A percentile compares a stretch with the other conserved stretches of the same genome.
These are phyloP conservation scores for Drosophila mimetica DNA, from an alignment of 2,888 invertebrate genomes.

Conservation along the genomic window DNA sequence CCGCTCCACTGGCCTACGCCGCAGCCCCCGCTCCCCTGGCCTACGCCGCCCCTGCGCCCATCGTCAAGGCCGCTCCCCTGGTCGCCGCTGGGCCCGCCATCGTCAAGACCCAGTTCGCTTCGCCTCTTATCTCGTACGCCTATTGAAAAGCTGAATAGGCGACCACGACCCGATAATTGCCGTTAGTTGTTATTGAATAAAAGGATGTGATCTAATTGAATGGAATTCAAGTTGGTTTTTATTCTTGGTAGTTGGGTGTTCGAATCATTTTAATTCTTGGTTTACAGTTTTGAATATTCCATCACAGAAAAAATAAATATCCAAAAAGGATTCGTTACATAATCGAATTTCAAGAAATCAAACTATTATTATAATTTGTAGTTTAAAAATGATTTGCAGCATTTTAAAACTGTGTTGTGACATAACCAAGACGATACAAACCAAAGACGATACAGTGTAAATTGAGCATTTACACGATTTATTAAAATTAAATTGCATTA, in stretches of 20 bases:
- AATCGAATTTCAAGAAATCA: no score
- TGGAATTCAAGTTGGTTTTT: slow-evolving; percentile 3
- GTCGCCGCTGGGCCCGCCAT: slow-evolving; percentile 76
- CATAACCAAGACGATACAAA: no score
- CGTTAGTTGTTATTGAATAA: slow-evolving; percentile 81
- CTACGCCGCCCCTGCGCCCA: slow-evolving; percentile 54
- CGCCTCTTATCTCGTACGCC: slow-evolving; percentile 82
- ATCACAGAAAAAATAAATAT: no score
- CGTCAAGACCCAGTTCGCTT: slow-evolving; percentile 81
- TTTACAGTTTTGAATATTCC: no score
- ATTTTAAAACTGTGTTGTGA: no score
- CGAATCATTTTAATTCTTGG: no score
- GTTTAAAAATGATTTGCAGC: no score
- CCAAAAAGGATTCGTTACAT: no score
- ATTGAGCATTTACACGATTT: no score
- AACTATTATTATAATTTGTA: no score
- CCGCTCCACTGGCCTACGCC: slow-evolving; percentile 59
- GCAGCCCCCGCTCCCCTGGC: slow-evolving; percentile 35
- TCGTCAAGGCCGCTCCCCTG: slow-evolving; percentile 64
- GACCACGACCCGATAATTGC: slow-evolving; percentile 69
- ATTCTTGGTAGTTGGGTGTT: background rate
- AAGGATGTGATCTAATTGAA: slow-evolving; percentile 68
- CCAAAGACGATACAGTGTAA: no score
- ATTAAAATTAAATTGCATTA: no score
- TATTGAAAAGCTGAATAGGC: slow-evolving; percentile 66